Conservation (phyloP, 2,113 vertebrate species). For the Poeciliopsis turrubarensis region DNA sequence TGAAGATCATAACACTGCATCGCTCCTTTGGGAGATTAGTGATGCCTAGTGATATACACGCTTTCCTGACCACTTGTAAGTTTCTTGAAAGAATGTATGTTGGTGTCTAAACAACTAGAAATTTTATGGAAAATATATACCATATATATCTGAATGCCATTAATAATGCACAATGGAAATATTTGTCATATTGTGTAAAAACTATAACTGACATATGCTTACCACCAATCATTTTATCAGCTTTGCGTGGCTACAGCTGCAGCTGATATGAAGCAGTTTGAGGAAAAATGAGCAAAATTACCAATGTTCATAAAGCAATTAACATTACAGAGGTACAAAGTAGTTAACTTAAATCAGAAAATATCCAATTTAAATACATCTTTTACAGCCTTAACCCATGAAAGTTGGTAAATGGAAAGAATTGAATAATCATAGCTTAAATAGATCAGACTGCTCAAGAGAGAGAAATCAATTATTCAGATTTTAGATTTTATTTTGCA, state of each 20-base stretch:
- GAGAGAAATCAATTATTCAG: not conserved
- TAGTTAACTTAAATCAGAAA: no score
- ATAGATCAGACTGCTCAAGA: not conserved
- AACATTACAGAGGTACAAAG: not conserved
- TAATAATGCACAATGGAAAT: not conserved
- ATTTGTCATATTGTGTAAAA: not conserved
- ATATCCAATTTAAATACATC: no score
- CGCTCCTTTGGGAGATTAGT: slow-evolving; percentile 45
- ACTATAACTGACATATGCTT: not conserved
- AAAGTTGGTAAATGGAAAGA: not conserved
- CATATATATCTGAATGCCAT: not conserved
- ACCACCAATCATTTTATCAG: not conserved
- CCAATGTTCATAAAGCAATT: not conserved
- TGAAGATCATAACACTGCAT: slow-evolving; percentile 43
- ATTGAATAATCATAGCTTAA: not conserved
- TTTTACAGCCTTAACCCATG: no score
- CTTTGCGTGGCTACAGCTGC: not conserved
- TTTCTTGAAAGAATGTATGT: not conserved
- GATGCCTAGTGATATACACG: slow-evolving; percentile 24
- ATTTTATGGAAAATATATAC: not conserved
- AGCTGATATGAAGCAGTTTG: not conserved
- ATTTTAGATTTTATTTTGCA: not conserved
- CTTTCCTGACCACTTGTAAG: slow-evolving; percentile 10
- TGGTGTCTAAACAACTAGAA: not conserved
- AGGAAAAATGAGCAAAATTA: not conserved